Evolutionary conservation across 2,888 invertebrate species (phyloP).

Genomic region (Camptogramma bilineatum): DNA sequence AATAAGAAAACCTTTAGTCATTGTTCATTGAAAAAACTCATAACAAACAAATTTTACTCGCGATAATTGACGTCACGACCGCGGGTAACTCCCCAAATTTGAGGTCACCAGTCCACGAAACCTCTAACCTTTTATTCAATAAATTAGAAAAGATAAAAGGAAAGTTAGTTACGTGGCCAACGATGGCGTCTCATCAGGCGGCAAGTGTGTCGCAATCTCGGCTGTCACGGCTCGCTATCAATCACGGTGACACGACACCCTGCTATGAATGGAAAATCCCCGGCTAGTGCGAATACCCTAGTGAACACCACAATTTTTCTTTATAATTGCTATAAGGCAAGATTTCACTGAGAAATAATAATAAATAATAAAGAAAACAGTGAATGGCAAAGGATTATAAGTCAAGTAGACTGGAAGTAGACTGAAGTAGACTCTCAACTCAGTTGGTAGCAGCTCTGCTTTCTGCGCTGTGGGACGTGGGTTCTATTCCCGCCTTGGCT

Average conservation of each 20-base stretch:
- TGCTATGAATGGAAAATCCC: slow-evolving; percentile 32
- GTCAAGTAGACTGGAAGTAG: too few species aligned
- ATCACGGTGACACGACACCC: slow-evolving; percentile 51
- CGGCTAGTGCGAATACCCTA: slow-evolving; percentile 9
- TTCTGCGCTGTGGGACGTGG: too few species aligned
- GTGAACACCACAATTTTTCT: slow-evolving; percentile 7
- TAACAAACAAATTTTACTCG: too few species aligned
- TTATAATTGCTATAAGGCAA: slow-evolving; percentile 6
- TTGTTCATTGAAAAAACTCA: too few species aligned
- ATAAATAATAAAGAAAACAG: too few species aligned
- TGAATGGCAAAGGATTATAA: too few species aligned
- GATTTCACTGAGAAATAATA: neutral
- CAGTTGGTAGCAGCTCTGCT: too few species aligned
- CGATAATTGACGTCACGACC: neutral
- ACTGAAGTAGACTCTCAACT: too few species aligned
- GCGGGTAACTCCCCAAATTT: neutral
- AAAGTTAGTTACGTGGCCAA: slow-evolving; percentile 19
- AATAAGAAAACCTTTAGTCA: too few species aligned
- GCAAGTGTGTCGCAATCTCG: slow-evolving; percentile 48
- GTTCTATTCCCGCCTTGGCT: too few species aligned
- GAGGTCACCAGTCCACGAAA: slow-evolving; percentile 9
- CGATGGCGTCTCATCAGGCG: slow-evolving; percentile 26
- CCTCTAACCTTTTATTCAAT: slow-evolving; percentile 10
- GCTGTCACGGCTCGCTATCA: slow-evolving; percentile 57
- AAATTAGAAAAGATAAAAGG: slow-evolving; percentile 21